phyloP scores from a whole-genome alignment of 2,113 vertebrate species.

The Glaucidium brasilianum region DNA sequence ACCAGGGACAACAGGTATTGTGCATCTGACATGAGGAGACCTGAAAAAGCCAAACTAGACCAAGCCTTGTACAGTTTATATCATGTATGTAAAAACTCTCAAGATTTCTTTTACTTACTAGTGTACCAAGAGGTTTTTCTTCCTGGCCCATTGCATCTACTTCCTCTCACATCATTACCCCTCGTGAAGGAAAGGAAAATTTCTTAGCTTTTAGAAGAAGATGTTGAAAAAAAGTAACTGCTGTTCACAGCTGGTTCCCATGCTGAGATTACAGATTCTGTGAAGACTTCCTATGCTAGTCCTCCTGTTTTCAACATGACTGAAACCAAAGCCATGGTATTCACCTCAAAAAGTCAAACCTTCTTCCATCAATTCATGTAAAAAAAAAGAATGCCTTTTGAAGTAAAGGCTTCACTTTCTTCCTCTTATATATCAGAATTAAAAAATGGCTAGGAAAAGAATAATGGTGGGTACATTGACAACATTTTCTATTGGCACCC shows the following conservation, averaged over 20 bases:
- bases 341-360: background rate
- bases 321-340: background rate
- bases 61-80: background rate
- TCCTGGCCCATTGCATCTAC: background rate
- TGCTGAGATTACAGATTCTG: background rate
- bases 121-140: background rate
- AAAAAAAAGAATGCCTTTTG: background rate
- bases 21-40: background rate
- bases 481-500: background rate
- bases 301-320: background rate
- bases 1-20: rapidly evolving
- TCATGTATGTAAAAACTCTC: background rate
- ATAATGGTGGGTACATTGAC: background rate
- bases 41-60: background rate
- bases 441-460: background rate
- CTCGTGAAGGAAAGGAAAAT: background rate
- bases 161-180: background rate
- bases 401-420: background rate
- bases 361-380: background rate
- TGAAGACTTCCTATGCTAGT: background rate
- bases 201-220: background rate
- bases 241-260: background rate
- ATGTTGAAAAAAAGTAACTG: background rate
- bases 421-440: background rate
- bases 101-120: background rate